phyloP scores from a whole-genome alignment of 2,113 vertebrate genomes.

The Epinephelus moara region DNA sequence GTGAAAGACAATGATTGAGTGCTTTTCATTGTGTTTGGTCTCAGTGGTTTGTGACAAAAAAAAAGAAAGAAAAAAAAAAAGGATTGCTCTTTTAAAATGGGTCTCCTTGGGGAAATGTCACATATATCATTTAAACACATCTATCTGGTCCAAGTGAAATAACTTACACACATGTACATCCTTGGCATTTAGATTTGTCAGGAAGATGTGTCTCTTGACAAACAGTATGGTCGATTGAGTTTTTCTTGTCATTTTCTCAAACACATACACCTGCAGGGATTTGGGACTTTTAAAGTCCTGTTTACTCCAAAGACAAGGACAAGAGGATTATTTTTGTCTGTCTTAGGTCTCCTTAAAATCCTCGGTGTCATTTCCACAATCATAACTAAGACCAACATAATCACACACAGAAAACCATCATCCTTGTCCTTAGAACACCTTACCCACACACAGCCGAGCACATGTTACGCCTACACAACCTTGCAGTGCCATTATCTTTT shows the following conservation, averaged over 20 bases:
- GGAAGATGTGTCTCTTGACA: conserved; percentile 4
- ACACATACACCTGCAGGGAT: background rate
- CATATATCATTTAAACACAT: conserved; percentile 70
- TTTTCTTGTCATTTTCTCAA: background rate
- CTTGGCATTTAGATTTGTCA: conserved; percentile 34
- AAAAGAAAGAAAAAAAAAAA: conserved; percentile 63
- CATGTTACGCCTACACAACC: conserved; percentile 46
- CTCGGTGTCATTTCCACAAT: conserved; percentile 23
- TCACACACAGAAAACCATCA: background rate
- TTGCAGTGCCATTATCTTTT: conserved; percentile 44
- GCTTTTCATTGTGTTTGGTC: conserved; percentile 84
- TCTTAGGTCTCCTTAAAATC: conserved; percentile 6
- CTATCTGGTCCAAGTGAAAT: conserved; percentile 43
- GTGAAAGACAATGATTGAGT: conserved; percentile 84
- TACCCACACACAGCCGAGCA: conserved; percentile 37
- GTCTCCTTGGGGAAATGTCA: conserved; percentile 81
- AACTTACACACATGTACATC: conserved; percentile 21
- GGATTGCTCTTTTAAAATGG: conserved; percentile 78
- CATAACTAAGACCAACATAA: conserved; percentile 8
- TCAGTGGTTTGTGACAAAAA: conserved; percentile 74
- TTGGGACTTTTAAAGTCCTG: background rate
- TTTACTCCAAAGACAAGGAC: conserved; percentile 30
- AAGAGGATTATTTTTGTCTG: conserved; percentile 26
- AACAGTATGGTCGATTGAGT: background rate
- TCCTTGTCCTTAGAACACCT: conserved; percentile 23